Conservation (phyloP, 1,140 invertebrate species). For the Triops cancriformis region DNA sequence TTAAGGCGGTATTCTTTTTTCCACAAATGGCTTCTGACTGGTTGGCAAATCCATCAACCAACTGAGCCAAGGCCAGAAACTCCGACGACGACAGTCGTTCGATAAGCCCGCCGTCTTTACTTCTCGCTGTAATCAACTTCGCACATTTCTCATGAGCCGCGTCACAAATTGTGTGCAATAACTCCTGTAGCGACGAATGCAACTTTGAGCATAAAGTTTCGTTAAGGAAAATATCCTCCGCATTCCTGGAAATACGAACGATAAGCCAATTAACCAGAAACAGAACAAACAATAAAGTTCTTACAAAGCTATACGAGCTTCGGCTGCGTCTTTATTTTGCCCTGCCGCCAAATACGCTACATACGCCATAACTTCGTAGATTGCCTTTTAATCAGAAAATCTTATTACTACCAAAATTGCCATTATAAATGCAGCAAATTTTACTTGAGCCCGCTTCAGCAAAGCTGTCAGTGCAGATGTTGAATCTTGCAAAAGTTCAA, state of each 20-base stretch:
- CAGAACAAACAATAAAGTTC: neutral
- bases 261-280: neutral
- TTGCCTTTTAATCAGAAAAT: conserved; percentile 41
- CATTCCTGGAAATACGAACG: neutral
- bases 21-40: conserved; percentile 69
- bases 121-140: conserved; percentile 62
- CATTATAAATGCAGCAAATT: neutral
- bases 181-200: conserved; percentile 53
- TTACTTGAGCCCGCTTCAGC: conserved; percentile 53
- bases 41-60: conserved; percentile 69
- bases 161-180: conserved; percentile 71
- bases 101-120: conserved; percentile 49
- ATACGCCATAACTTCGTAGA: conserved; percentile 59
- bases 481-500: conserved; percentile 63
- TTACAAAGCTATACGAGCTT: neutral
- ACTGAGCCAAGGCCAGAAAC: conserved; percentile 63
- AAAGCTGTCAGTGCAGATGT: conserved; percentile 59
- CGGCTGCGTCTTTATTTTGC: conserved; percentile 22
- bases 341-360: conserved; percentile 39
- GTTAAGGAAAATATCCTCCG: conserved; percentile 11
- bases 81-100: conserved; percentile 58
- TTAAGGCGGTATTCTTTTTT: conserved; percentile 64
- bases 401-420: neutral
- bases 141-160: conserved; percentile 85
- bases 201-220: conserved; percentile 18